These are phyloP conservation scores for Brachionus plicatilis DNA, from an alignment of 1,140 invertebrate genomes.

Conservation along the genomic window DNA sequence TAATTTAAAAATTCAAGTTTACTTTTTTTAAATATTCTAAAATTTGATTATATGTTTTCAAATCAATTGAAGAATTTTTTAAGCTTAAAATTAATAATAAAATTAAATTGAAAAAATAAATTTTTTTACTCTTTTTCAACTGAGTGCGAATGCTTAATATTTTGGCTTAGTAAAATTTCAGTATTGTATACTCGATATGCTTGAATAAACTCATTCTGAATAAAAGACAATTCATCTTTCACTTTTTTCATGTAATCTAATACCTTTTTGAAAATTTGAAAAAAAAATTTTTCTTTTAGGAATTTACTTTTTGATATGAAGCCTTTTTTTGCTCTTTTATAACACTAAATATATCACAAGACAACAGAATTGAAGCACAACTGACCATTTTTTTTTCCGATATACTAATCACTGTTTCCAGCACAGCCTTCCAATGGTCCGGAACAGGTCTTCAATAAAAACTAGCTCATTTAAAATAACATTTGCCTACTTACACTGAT, in stretches of 20 bases:
- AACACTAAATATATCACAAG: background rate
- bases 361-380: background rate
- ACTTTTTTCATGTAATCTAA: background rate
- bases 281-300: too few species aligned
- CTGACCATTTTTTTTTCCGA: background rate
- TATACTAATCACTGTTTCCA: background rate
- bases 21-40: background rate
- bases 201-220: background rate
- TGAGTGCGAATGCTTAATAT: background rate
- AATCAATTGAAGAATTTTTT: background rate
- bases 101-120: background rate
- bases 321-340: background rate
- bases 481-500: background rate
- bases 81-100: background rate
- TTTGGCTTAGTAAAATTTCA: background rate
- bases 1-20: background rate
- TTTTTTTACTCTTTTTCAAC: background rate
- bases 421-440: background rate
- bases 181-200: background rate
- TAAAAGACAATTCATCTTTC: background rate
- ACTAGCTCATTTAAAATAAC: too few species aligned
- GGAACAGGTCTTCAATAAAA: background rate
- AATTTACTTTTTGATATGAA: conserved; percentile 4
- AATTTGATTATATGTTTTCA: background rate
- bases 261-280: background rate